Evolutionary conservation across 1,140 invertebrate species (phyloP), one percentile per base, ranked within the genome.

Genomic region (Tetramorium alpestre): DNA sequence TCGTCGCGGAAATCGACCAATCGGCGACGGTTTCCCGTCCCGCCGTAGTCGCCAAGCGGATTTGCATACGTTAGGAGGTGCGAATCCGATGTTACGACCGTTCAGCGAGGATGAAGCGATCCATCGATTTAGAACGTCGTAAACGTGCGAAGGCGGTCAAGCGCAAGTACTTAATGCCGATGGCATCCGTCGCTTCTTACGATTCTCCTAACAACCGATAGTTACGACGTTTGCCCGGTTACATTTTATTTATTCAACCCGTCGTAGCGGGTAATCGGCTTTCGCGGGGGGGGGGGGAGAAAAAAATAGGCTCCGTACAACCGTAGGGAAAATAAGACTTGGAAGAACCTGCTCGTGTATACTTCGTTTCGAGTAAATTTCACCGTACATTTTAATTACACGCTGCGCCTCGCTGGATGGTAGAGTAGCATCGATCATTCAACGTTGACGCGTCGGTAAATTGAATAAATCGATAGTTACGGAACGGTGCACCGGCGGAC

Each of bases 61-160:
- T 86, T 75, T 75, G 88, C 76, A 76, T 70, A 76, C n/a, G 70
- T 89, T 87, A 82, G 28, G 18, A 58, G 41, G 38, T 75, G 58
- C 18, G 44, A 80, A 51, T 65, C 41, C 75, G 8, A 64, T 18
- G 11, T 60, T 56, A 70, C 73, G 88, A 89, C 38, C 82, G 38
- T 60, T 44, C 16, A 38, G 49, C n/a, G 22, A 13, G 25, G 41
- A 73, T 82, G 38, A 72, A 73, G 69, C 41, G 67, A 73, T 82
- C 65, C 78, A 38, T 73, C 67, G 78, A 47, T 82, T 73, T 60
- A 72, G 51, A 82, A 25, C 51, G 67, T 89, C 67, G 60, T 89
- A 89, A 75, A 60, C 80, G 51, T 81, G 47, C 47, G 72, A 67
- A 88, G 60, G 58, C 75, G 58, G 28, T 73, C 80, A 75, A 72